Base-by-base conservation (phyloP, 2,113 vertebrate species). In the Tachycineta bicolor region DNA sequence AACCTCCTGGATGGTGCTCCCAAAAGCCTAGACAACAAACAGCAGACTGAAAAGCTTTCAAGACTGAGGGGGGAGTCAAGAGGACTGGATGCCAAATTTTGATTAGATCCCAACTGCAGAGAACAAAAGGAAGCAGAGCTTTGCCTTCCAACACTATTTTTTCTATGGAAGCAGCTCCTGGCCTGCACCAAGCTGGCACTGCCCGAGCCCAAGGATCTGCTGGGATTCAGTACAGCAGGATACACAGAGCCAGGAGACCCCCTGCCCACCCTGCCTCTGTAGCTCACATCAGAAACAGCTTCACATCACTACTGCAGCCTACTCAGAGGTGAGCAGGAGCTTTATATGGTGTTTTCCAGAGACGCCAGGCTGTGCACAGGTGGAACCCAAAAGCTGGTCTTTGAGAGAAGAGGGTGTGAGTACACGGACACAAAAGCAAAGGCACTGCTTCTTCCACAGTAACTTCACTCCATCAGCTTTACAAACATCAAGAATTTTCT, bases 361-460 rank as follows among this genome's bases (percentile, higher is more conserved):
- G 79, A 47, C 4, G 10, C 10, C 52, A 64, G 44, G 24, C 37
- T 73, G 6, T 20, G 58, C n/a, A 10, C 18, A 28, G 11, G 31
- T 2, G 3, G 64, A 50, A 55, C 14, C 25, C 44, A 68, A 59
- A 59, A 68, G 25, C 6, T 37, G 22, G 20, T 64, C 25, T 73
- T 76, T 22, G 49, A 22, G 12, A 52, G 0, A 10, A 1, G 8
- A 0, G 3, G 2, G 1, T 3, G 11, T 28, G 28, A 5, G 5
- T 8, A 20, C 19, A 41, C 1, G 6, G 43, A 34, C 37, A 89
- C 21, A 39, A 28, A 0, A 5, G 7, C 26, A 44, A 63, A 64
- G 7, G 24, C 55, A 55, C 17, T 11, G 63, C 41, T 68, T 37
- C n/a, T 53, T 64, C 44, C 64, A 34, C 69, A 52, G 44, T 5